Evolutionary conservation across 2,113 vertebrate species (phyloP).

Genomic region (Leptobrachium ailaonicum): DNA sequence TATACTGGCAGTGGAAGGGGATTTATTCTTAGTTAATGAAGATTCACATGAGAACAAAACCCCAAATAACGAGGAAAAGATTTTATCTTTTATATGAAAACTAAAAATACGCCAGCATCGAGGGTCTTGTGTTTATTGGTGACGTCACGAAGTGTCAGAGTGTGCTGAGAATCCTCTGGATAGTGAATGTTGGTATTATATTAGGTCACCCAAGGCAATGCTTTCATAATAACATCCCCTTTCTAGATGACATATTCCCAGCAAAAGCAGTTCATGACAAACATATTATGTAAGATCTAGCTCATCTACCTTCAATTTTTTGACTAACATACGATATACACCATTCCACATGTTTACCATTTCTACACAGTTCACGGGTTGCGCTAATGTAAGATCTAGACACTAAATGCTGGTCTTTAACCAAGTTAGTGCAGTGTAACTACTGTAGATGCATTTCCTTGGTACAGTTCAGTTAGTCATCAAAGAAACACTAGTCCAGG

Average conservation of each 20-base stretch:
- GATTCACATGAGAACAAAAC: constrained; percentile 48
- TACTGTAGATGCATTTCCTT: too few relatives aligned
- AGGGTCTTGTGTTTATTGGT: constrained; percentile 31
- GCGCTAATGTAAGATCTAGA: too few relatives aligned
- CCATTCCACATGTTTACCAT: too few relatives aligned
- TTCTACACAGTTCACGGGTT: too few relatives aligned
- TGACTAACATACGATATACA: too few relatives aligned
- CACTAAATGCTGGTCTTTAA: too few relatives aligned
- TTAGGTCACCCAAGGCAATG: constrained; percentile 23
- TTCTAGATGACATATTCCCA: constrained; percentile 15
- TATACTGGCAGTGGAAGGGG: neutral
- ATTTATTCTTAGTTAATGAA: constrained; percentile 36
- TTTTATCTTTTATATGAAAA: constrained; percentile 39
- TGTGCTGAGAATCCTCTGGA: constrained; percentile 39
- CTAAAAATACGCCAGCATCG: constrained; percentile 40
- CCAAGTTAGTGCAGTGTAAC: too few relatives aligned
- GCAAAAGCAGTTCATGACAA: neutral
- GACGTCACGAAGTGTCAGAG: constrained; percentile 42
- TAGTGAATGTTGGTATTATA: constrained; percentile 36
- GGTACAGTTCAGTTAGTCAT: too few relatives aligned
- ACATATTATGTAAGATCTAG: too few relatives aligned
- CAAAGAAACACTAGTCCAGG: too few relatives aligned
- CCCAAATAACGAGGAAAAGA: constrained; percentile 35
- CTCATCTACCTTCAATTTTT: too few relatives aligned
- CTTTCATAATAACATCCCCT: constrained; percentile 25